phyloP scores from a whole-genome alignment of 2,888 invertebrate genomes.

The Lasioglossum morio region DNA sequence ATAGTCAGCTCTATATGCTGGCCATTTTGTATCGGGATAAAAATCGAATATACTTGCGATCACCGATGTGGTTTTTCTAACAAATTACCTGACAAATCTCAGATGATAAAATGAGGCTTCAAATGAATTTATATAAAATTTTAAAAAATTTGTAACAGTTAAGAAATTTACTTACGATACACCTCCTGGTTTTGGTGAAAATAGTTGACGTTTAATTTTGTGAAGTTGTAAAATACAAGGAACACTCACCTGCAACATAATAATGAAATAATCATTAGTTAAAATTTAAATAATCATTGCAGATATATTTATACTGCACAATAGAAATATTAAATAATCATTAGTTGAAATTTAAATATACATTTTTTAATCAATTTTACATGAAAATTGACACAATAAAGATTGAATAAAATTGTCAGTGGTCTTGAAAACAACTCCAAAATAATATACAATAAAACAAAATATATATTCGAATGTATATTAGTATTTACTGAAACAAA shows the following conservation, averaged over 20 bases:
- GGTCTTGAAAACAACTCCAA: background rate
- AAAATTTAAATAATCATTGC: background rate
- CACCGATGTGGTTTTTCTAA: background rate
- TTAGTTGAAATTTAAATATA: no score
- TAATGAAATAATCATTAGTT: background rate
- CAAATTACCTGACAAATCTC: background rate
- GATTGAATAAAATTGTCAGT: background rate
- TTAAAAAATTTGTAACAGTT: background rate
- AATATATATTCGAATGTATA: no score
- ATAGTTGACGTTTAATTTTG: background rate
- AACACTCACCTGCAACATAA: conserved; percentile 17
- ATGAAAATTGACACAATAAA: background rate
- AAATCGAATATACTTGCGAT: conserved; percentile 38
- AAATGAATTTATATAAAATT: background rate
- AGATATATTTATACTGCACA: no score
- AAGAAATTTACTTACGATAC: background rate
- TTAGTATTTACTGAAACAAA: no score
- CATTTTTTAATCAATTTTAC: background rate
- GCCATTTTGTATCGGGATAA: conserved; percentile 30
- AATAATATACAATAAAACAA: no score
- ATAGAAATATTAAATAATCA: no score
- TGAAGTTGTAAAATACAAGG: background rate
- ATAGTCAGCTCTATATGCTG: conserved; percentile 8
- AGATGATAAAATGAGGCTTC: no score
- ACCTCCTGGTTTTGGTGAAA: no score